phyloP scores from a whole-genome alignment of 2,113 vertebrate genomes.

The Myotis lucifugus region DNA sequence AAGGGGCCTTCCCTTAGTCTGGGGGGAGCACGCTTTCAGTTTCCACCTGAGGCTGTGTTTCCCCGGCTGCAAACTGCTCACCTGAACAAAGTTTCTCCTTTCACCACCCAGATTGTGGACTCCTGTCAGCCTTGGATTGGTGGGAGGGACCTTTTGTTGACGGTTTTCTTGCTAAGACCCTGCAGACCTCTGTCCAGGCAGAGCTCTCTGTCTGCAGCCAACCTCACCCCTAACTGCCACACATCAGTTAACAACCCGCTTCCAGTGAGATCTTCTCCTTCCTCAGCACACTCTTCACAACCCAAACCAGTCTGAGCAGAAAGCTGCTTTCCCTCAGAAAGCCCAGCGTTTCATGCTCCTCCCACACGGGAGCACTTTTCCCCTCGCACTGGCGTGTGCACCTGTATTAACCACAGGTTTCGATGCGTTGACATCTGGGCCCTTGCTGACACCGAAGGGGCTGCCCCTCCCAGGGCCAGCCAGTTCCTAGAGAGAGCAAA shows the following conservation, averaged over 20 bases:
- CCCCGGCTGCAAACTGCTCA: background rate
- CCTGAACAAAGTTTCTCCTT: background rate
- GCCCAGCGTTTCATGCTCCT: background rate
- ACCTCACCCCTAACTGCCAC: background rate
- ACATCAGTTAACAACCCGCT: background rate
- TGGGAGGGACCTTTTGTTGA: background rate
- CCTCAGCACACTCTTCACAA: background rate
- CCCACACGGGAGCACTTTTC: accelerated
- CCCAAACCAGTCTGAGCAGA: background rate
- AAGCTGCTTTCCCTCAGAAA: background rate
- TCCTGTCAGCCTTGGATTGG: background rate
- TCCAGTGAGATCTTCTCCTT: background rate
- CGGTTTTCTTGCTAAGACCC: background rate
- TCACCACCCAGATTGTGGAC: background rate
- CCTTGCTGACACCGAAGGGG: background rate
- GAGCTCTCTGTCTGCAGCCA: background rate
- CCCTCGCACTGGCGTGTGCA: background rate
- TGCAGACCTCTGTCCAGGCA: background rate
- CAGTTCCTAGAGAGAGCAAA: background rate
- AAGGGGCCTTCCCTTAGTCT: background rate
- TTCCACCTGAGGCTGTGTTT: background rate
- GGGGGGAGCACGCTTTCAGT: too few relatives aligned
- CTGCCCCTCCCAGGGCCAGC: background rate
- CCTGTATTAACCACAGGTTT: background rate
- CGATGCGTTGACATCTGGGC: background rate